Evolutionary conservation across 2,888 invertebrate genomes (phyloP).

Genomic region (Himalopsyche japonica): DNA sequence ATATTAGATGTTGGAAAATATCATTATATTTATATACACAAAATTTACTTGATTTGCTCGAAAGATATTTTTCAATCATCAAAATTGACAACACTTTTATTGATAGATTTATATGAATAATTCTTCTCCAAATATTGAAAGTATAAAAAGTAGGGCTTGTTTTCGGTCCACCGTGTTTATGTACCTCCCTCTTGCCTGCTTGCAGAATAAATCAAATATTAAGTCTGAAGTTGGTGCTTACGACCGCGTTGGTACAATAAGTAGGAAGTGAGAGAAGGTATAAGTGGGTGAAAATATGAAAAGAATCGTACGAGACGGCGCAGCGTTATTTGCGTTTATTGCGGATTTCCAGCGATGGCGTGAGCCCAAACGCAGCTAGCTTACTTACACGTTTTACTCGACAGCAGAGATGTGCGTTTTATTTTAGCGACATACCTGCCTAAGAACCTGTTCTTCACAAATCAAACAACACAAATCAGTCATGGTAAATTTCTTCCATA

Average conservation of each 20-base stretch:
- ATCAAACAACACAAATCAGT: too few species aligned
- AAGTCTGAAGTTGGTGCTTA: conserved; percentile 37
- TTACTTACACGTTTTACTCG: neutral
- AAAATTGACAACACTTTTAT: too few species aligned
- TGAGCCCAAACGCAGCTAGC: neutral
- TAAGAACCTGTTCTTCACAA: too few species aligned
- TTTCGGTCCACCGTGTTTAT: neutral
- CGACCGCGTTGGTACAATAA: conserved; percentile 24
- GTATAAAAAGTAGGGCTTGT: neutral
- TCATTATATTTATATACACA: too few species aligned
- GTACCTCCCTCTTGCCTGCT: neutral
- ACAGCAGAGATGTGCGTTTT: neutral
- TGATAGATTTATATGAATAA: too few species aligned
- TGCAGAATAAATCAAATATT: conserved; percentile 38
- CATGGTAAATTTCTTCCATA: too few species aligned
- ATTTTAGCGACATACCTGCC: too few species aligned
- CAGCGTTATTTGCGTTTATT: conserved; percentile 33
- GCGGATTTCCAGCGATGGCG: conserved; percentile 19
- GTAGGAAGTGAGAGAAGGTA: conserved; percentile 16
- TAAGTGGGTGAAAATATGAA: conserved; percentile 33
- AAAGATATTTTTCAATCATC: too few species aligned
- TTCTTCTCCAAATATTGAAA: too few species aligned
- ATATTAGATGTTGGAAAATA: too few species aligned
- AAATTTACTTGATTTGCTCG: too few species aligned
- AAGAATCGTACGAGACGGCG: conserved; percentile 32